Percentiles rank a stretch among this genome's conserved stretches.
phyloP scores from a whole-genome alignment of 2,113 vertebrate genomes.

The Gymnogyps californianus region DNA sequence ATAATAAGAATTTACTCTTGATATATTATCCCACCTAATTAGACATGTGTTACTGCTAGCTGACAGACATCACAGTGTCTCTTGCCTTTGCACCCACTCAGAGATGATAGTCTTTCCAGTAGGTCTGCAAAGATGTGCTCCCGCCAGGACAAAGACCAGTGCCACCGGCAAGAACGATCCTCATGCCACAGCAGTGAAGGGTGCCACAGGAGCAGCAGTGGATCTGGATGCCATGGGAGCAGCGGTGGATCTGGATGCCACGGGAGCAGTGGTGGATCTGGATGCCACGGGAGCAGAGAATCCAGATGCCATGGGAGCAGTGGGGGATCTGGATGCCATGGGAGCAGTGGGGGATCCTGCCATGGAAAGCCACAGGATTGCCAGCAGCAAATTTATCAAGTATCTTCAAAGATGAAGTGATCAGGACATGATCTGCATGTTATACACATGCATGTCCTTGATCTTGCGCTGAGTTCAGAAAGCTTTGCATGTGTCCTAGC shows the following conservation, averaged over 20 bases:
- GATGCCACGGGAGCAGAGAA: not conserved
- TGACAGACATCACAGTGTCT: not conserved
- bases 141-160: constrained; percentile 27
- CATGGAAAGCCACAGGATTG: not conserved
- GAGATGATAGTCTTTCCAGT: not conserved
- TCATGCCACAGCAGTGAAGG: not conserved
- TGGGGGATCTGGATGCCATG: not conserved
- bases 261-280: accelerated
- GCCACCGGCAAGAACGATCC: not conserved
- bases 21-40: not conserved
- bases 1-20: not conserved
- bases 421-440: accelerated
- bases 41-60: not conserved
- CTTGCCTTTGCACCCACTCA: not conserved
- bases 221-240: not conserved
- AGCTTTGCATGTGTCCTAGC: not conserved
- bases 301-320: not conserved
- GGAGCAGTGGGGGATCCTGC: not conserved
- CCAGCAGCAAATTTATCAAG: constrained; percentile 19
- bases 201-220: not conserved
- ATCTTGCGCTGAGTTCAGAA: accelerated
- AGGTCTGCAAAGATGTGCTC: constrained; percentile 34
- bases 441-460: accelerated
- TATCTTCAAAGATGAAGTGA: not conserved
- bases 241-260: not conserved